Percentiles rank a stretch among this genome's conserved stretches.
phyloP scores from a whole-genome alignment of 2,888 invertebrate genomes.

The Cataglyphis altisquamis region DNA sequence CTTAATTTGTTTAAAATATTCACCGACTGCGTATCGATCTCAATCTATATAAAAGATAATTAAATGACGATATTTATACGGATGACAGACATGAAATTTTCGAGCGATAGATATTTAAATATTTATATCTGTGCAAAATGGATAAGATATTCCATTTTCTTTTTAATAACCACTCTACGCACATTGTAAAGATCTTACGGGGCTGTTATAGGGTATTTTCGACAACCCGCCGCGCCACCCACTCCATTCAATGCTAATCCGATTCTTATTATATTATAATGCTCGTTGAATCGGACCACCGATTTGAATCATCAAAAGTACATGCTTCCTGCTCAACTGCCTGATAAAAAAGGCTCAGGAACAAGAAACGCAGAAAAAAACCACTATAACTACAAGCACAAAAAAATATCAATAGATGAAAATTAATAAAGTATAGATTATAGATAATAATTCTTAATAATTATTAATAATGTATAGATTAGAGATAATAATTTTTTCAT shows the following conservation, averaged over 20 bases:
- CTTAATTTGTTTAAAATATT: neutral
- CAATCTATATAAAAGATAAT: neutral
- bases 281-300: conserved; percentile 77
- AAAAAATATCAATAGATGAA: neutral
- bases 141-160: conserved; percentile 21
- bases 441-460: too few species aligned
- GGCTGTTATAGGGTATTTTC: conserved; percentile 65
- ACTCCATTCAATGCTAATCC: conserved; percentile 86
- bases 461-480: neutral
- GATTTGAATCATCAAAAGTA: conserved; percentile 73
- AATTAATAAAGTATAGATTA: neutral
- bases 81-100: neutral
- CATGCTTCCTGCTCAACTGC: conserved; percentile 73
- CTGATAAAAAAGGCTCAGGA: conserved; percentile 2
- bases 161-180: conserved; percentile 75
- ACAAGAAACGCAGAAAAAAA: neutral
- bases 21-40: neutral
- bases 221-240: conserved; percentile 78
- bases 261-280: conserved; percentile 86
- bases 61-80: neutral
- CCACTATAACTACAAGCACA: neutral
- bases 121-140: conserved; percentile 15
- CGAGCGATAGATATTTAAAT: conserved; percentile 2
- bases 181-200: conserved; percentile 59
- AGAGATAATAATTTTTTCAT: neutral